These are phyloP conservation scores for Perizoma affinitatum DNA, from an alignment of 2,888 invertebrate genomes.

Conservation along the genomic window DNA sequence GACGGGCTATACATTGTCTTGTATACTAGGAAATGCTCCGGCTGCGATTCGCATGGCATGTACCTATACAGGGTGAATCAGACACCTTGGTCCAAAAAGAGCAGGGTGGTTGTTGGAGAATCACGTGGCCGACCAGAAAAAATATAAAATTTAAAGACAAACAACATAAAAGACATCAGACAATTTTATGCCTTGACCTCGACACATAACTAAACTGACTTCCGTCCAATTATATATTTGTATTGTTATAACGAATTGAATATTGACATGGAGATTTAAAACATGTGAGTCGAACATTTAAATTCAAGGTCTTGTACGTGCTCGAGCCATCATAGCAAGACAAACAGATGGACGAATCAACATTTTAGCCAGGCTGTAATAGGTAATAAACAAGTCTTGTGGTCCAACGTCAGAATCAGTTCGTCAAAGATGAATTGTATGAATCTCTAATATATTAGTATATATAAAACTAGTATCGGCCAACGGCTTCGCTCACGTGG, in stretches of 20 bases:
- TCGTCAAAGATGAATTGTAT: no score
- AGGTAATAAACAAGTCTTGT: no score
- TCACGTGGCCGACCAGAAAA: no score
- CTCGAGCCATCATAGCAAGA: constrained; percentile 1
- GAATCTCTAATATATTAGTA: no score
- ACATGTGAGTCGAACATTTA: constrained; percentile 12
- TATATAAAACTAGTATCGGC: no score
- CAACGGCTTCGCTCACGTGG: no score
- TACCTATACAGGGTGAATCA: neutral
- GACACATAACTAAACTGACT: constrained; percentile 45
- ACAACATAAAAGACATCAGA: constrained; percentile 30
- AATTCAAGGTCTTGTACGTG: constrained; percentile 20
- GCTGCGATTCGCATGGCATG: constrained; percentile 10
- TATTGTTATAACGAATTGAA: constrained; percentile 37
- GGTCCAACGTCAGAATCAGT: no score
- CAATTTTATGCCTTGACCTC: constrained; percentile 47
- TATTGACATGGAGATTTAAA: constrained; percentile 17
- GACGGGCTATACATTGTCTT: constrained; percentile 21
- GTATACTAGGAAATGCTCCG: constrained; percentile 16
- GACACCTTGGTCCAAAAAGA: no score
- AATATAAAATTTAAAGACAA: no score
- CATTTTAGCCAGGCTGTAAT: no score
- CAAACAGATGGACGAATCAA: constrained; percentile 1
- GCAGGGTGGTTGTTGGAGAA: no score
- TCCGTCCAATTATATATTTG: constrained; percentile 45